These are phyloP conservation scores for Girardinus metallicus DNA, from an alignment of 2,797 vertebrate genomes.

Conservation along the genomic window DNA sequence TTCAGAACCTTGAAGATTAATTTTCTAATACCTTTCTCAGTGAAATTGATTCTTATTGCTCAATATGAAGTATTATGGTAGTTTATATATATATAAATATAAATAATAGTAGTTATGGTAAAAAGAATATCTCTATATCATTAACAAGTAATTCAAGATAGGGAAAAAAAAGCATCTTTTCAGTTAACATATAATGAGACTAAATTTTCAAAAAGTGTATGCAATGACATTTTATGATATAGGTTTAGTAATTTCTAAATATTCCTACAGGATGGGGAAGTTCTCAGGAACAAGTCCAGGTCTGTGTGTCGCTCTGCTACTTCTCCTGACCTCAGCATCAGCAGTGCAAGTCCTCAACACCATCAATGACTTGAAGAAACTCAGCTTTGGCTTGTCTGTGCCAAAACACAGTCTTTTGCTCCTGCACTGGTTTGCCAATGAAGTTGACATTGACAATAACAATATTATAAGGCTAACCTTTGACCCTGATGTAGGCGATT, in stretches of 20 bases:
- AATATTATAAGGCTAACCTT: constrained; percentile 49
- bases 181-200: background rate
- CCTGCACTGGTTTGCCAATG: constrained; percentile 72
- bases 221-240: background rate
- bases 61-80: no score
- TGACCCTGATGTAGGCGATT: constrained; percentile 50
- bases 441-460: constrained; percentile 39
- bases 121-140: background rate
- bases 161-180: background rate
- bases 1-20: background rate
- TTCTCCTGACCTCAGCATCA: constrained; percentile 35
- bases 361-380: constrained; percentile 53
- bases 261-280: constrained; percentile 46
- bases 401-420: constrained; percentile 62
- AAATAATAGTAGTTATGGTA: no score
- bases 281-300: constrained; percentile 1
- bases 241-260: background rate
- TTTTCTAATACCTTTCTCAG: background rate
- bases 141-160: background rate
- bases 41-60: background rate
- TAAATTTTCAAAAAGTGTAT: background rate
- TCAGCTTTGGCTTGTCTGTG: constrained; percentile 51
- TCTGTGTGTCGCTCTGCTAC: constrained; percentile 35
- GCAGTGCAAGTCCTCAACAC: constrained; percentile 39
- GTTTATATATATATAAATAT: no score